Evolutionary conservation across 2,113 vertebrate genomes (phyloP).

Genomic region (Epinephelus lanceolatus): DNA sequence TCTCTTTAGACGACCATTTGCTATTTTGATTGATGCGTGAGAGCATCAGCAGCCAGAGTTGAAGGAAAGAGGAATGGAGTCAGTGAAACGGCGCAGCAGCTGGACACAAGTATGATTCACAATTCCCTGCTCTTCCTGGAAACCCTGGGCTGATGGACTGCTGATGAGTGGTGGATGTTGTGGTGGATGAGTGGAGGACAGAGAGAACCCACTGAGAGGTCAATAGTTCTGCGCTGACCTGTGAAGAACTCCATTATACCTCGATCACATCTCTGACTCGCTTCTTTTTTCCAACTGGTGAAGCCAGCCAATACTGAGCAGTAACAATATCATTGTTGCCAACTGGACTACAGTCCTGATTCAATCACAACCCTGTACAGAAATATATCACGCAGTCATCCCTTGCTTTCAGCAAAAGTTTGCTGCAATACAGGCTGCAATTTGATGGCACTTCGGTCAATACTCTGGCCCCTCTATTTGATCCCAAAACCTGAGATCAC

Average conservation of each 20-base stretch:
- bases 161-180: conserved; percentile 70
- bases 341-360: conserved; percentile 61
- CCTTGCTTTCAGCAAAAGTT: conserved; percentile 52
- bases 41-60: conserved; percentile 13
- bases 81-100: conserved; percentile 34
- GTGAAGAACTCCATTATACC: conserved; percentile 82
- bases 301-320: conserved; percentile 54
- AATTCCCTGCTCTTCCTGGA: conserved; percentile 48
- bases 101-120: conserved; percentile 43
- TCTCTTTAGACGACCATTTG: conserved; percentile 62
- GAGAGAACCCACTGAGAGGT: conserved; percentile 72
- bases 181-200: conserved; percentile 71
- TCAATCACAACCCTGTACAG: conserved; percentile 63
- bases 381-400: conserved; percentile 57
- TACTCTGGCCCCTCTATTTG: conserved; percentile 33
- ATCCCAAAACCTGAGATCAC: conserved; percentile 38
- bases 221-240: conserved; percentile 81
- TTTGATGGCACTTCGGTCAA: conserved; percentile 42
- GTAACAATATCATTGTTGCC: conserved; percentile 69
- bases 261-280: conserved; percentile 74
- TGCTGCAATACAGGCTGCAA: conserved; percentile 39
- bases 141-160: conserved; percentile 62
- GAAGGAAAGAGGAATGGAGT: conserved; percentile 43
- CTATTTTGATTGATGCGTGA: conserved; percentile 63
- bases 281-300: conserved; percentile 39